Base-by-base conservation (phyloP, 2,113 vertebrate genomes). In the Megalops atlanticus region DNA sequence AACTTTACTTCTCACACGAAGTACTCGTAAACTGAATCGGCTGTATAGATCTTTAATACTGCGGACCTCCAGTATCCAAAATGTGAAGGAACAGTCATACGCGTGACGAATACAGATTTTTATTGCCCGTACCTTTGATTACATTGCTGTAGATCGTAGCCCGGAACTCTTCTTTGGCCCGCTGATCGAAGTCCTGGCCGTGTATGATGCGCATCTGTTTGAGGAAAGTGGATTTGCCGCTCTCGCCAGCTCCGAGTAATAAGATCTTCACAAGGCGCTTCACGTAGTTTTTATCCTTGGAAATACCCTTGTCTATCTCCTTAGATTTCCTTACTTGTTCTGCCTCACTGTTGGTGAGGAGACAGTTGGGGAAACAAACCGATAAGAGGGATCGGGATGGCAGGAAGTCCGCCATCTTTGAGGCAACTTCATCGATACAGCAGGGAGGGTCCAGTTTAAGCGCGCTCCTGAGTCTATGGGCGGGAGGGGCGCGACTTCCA, bases 131-230 rank as follows among this genome's bases (percentile, higher is more conserved):
- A 97, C 97, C 97, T 94, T 98, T 98, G 77, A 98, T 96, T 88
- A 98, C 96, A 85, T 98, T 98, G 88, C 96, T 98, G 91, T 94
- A 98, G 89, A 98, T 97, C 47, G 96, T 98, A 82, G 94, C 95
- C 85, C 93, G 92, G 94, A 98, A 98, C 78, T 98, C 97, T 87
- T 97, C 96, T 52, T 96, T 96, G 86, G 96, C 96, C 91, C 92
- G 91, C 86, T 96, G 94, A 82, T 98, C 96, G 95, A 97, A 98
- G 92, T 98, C 97, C 89, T 96, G 93, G 18, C 97, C 97, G 73
- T 98, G 96, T 88, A 98, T 97, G 93, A 98, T 98, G 89, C 97
- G 94, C 97, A 98, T 98, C 95, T 98, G 97, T 92, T 98, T 98
- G 80, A 98, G 95, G 94, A 98, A 98, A 85, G 97, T 98, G 82